Evolutionary conservation across 2,797 vertebrate genomes (phyloP), one percentile per base, ranked within the genome.

Genomic region (Enteromius anoplus): DNA sequence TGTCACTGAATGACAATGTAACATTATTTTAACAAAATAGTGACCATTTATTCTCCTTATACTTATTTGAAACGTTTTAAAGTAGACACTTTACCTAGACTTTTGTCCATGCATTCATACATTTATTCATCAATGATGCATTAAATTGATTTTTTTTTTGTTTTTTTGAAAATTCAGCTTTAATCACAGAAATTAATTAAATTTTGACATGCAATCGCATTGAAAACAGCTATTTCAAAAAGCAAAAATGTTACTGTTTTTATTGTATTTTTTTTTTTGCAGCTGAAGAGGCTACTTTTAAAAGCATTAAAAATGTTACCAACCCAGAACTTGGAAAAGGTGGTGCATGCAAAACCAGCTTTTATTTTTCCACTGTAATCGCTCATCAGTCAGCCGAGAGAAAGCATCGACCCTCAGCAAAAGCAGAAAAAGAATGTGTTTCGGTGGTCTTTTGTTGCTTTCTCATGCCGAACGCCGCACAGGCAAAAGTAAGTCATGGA

Each of bases 401-500:
- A n/a, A 53, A 55, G 32, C 29, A 53, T 53, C 29, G 32, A 12
- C 5, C 29, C 47, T 73, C 10, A 21, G 12, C 26, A 29, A 6
- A 10, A 14, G 47, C 19, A 10, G 49, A 53, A 34, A 32, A 11
- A 73, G 9, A 19, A 45, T 0, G 47, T n/a, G 3, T 53, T 73
- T 14, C 12, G 47, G 10, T 21, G 23, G 0, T 11, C 19, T 37
- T 1, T 15, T 8, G 51, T 9, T 15, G 49, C 12, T 14, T 75
- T 75, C 51, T 40, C 72, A 23, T 40, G 72, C 51, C 4, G 51
- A 58, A 75, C n/a, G 7, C 34, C 78, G 23, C 45, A 78, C 68
- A 7, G 87, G 86, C 84, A 80, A 83, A 82, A 84, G 12, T 29
- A 78, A 86, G 85, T 82, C 55, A 87, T 17, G 7, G 78, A 78